phyloP scores from a whole-genome alignment of 2,888 invertebrate species.

The Germaria angustata region DNA sequence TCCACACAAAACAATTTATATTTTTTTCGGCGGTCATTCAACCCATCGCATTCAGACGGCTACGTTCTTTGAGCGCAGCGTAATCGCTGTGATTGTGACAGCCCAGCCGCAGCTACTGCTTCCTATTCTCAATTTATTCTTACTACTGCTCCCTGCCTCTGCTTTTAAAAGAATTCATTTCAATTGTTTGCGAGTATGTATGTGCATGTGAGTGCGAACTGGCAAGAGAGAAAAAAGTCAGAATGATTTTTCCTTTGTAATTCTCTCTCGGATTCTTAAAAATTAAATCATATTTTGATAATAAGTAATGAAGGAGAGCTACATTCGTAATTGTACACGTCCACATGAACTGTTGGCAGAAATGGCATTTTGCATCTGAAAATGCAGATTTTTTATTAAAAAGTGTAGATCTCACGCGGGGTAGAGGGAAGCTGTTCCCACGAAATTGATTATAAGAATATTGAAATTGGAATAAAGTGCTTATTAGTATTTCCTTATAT shows the following conservation, averaged over 20 bases:
- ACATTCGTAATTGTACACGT: too few species aligned
- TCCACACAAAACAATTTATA: constrained; percentile 69
- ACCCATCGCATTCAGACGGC: constrained; percentile 68
- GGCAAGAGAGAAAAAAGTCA: constrained; percentile 11
- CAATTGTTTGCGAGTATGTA: constrained; percentile 37
- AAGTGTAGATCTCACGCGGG: too few species aligned
- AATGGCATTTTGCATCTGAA: too few species aligned
- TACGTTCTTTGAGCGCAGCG: constrained; percentile 45
- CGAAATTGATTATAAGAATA: too few species aligned
- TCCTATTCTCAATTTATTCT: constrained; percentile 27
- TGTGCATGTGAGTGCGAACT: not conserved
- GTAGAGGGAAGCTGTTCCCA: too few species aligned
- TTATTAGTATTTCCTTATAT: too few species aligned
- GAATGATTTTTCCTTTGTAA: constrained; percentile 30
- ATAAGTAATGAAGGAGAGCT: constrained; percentile 26
- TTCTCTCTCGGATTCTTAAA: not conserved
- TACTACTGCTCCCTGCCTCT: not conserved
- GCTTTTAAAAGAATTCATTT: constrained; percentile 38
- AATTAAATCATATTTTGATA: constrained; percentile 21
- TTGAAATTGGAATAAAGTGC: too few species aligned
- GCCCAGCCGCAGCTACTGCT: constrained; percentile 23
- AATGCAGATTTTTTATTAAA: too few species aligned
- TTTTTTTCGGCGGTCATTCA: constrained; percentile 79
- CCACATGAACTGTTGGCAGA: too few species aligned
- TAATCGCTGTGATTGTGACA: constrained; percentile 32